Base-by-base conservation (phyloP, 2,797 vertebrate genomes). In the Alca torda region DNA sequence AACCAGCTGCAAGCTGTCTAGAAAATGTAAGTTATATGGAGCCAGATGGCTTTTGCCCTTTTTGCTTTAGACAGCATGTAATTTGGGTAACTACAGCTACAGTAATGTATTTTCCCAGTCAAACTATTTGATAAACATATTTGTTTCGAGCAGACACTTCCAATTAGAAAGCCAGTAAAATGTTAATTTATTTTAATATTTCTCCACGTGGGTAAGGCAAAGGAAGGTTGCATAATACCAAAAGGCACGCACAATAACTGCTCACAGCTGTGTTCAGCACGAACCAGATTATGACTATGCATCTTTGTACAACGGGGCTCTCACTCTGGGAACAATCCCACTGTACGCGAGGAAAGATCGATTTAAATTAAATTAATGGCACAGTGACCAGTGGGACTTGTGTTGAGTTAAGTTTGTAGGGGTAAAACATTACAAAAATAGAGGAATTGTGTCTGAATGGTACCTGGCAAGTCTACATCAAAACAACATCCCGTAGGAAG, bases 1-100 rank as follows among this genome's bases (percentile, higher is more conserved):
- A 98, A 98, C 97, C 98, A 98, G 98, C 98, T 98, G 98, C 97
- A 98, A 98, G 98, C 98, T 98, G 98, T 98, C 98, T 98, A 98
- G 98, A 98, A 98, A 98, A 98, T 96, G 78, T 97, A 98, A 98
- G 97, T 98, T 98, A 97, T 94, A 98, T 94, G 97, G 97, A 98
- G 97, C 97, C 98, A 98, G 98, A 98, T 98, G 98, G 98, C 98
- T 98, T 98, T 98, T 98, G 98, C 98, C 98, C 98, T 98, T 98
- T 98, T 98, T 98, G 96, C 97, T 98, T 98, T 97, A 98, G 98
- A 98, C 97, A 97, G 97, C 97, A 85, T 98, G 95, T 97, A 98
- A 98, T 98, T 98, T 98, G 97, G 97, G 96, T 97, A 98, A 97
- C 97, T 98, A 84, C 96, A 98, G 97, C 97, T 98, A 97, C 94